A percentile compares a stretch with the other conserved stretches of the same genome.
Conservation (phyloP, 2,797 vertebrate genomes). For the Myotis pilosus region DNA sequence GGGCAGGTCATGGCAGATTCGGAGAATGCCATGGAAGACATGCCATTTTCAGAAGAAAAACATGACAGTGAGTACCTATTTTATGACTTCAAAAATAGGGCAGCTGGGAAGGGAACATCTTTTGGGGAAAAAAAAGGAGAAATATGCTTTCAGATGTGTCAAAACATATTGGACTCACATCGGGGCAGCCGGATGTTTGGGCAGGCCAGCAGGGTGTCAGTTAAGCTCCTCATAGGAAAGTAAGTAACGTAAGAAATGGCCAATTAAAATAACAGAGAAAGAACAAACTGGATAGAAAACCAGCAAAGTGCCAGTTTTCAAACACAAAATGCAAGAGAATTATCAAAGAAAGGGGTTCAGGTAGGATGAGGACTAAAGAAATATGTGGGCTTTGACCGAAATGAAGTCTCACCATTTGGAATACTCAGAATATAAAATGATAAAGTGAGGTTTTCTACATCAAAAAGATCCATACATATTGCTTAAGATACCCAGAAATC, state of each 20-base stretch:
- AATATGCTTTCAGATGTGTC: background rate
- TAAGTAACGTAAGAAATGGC: too few relatives aligned
- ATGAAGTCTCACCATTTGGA: background rate
- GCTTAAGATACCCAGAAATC: background rate
- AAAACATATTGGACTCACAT: background rate
- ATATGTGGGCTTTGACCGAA: background rate
- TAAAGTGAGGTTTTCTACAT: background rate
- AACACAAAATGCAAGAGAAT: background rate
- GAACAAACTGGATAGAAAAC: background rate
- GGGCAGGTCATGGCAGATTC: background rate
- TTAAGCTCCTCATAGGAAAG: rapidly evolving
- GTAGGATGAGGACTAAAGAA: background rate
- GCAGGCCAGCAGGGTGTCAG: background rate
- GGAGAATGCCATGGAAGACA: background rate
- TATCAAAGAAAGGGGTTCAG: background rate
- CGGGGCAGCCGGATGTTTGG: background rate
- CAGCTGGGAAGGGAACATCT: background rate
- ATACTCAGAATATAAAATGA: background rate
- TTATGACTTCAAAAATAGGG: background rate
- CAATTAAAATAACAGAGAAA: background rate
- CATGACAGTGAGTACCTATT: too few relatives aligned
- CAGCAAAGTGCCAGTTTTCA: background rate
- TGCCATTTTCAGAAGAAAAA: background rate
- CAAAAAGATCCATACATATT: background rate
- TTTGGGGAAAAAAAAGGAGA: background rate